These are phyloP conservation scores for Anarrhichthys ocellatus DNA, from an alignment of 2,113 vertebrate species.

Conservation along the genomic window DNA sequence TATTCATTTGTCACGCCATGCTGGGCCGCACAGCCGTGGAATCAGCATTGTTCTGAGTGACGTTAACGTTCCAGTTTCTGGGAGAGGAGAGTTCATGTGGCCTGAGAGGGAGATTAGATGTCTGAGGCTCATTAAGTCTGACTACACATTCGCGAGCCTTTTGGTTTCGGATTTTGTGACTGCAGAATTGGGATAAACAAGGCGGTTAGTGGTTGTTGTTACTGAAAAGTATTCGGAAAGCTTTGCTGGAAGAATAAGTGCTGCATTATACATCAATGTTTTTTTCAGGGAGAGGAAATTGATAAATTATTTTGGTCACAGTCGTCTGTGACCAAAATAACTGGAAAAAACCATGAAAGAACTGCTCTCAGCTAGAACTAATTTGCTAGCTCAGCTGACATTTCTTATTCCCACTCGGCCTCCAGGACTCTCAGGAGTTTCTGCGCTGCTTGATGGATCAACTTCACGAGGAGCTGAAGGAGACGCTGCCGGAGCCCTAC, in stretches of 20 bases:
- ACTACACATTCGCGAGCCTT: constrained; percentile 56
- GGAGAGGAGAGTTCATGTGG: constrained; percentile 51
- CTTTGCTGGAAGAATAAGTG: constrained; percentile 11
- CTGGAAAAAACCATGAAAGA: not conserved
- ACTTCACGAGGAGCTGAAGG: constrained; percentile 97
- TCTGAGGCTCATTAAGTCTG: constrained; percentile 63
- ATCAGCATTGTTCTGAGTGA: constrained; percentile 65
- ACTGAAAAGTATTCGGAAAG: constrained; percentile 4
- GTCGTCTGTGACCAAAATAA: not conserved
- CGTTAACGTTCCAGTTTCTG: constrained; percentile 57
- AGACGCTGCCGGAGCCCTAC: constrained; percentile 86
- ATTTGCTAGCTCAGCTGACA: constrained; percentile 11
- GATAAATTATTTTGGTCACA: not conserved
- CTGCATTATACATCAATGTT: not conserved
- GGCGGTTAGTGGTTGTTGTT: constrained; percentile 18
- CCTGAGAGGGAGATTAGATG: constrained; percentile 52
- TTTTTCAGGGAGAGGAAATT: not conserved
- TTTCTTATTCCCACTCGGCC: not conserved
- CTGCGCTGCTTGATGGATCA: constrained; percentile 98
- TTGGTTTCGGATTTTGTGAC: constrained; percentile 43
- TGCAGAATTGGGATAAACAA: constrained; percentile 37
- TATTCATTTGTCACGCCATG: constrained; percentile 73
- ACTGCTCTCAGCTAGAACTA: not conserved
- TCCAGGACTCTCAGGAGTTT: constrained; percentile 97
- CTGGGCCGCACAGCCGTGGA: constrained; percentile 54